These are phyloP conservation scores for Sphinx pinastri DNA, from an alignment of 2,888 invertebrate species.

Conservation along the genomic window DNA sequence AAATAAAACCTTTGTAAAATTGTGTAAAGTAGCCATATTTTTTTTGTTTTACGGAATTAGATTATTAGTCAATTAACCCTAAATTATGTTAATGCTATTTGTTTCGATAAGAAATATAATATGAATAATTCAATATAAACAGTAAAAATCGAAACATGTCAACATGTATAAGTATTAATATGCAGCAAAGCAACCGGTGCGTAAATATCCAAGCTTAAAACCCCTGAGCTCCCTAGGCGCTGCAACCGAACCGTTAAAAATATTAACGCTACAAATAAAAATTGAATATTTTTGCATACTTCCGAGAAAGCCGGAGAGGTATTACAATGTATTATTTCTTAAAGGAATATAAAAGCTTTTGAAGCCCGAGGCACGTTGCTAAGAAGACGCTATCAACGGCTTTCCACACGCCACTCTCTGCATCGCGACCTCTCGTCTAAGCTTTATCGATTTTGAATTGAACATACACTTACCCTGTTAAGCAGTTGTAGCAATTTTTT, in stretches of 20 bases:
- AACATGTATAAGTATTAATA: constrained; percentile 63
- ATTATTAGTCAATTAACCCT: too few relatives aligned
- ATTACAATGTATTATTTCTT: constrained; percentile 79
- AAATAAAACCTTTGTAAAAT: too few relatives aligned
- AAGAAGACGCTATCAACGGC: constrained; percentile 65
- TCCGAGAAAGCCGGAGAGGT: constrained; percentile 56
- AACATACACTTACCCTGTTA: constrained; percentile 5
- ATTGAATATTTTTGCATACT: constrained; percentile 80
- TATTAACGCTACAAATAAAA: constrained; percentile 74
- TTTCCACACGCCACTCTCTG: constrained; percentile 57
- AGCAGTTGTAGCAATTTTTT: not conserved
- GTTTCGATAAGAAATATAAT: not conserved
- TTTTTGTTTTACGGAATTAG: too few relatives aligned
- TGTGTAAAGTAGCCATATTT: too few relatives aligned
- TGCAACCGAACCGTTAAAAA: constrained; percentile 60
- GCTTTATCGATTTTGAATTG: constrained; percentile 70
- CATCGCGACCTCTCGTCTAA: constrained; percentile 56
- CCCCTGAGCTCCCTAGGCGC: constrained; percentile 60
- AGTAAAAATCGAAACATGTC: constrained; percentile 49
- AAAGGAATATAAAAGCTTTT: constrained; percentile 81
- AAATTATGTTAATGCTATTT: too few relatives aligned
- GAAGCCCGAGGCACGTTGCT: constrained; percentile 72
- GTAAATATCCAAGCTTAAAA: constrained; percentile 72
- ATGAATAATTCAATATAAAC: constrained; percentile 10
- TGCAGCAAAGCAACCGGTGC: constrained; percentile 58